Conservation (phyloP, 2,113 vertebrate genomes). For the Passer domesticus region DNA sequence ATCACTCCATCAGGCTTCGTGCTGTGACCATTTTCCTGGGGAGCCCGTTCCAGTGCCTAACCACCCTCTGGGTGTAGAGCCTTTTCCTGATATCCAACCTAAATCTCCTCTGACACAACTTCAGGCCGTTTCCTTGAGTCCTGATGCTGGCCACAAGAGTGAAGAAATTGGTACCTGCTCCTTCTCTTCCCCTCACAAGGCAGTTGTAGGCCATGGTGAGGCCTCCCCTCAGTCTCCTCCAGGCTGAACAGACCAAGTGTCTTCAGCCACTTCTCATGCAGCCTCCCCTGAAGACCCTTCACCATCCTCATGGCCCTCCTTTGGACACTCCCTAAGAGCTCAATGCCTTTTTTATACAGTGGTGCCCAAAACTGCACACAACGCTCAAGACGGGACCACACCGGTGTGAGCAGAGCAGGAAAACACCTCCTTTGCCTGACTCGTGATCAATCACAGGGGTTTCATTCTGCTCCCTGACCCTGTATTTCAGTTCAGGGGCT, state of each 20-base stretch:
- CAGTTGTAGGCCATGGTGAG: neutral
- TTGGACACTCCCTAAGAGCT: too few relatives aligned
- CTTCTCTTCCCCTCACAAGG: neutral
- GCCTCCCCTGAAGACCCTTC: neutral
- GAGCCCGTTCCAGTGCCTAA: neutral
- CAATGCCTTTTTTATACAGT: neutral
- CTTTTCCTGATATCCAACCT: neutral
- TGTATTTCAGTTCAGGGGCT: neutral
- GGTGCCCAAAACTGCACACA: neutral
- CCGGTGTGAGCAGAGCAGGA: neutral
- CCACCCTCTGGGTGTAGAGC: neutral
- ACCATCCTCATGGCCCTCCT: neutral
- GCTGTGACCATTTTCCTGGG: neutral
- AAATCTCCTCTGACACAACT: neutral
- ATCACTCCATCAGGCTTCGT: neutral
- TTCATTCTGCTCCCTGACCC: neutral
- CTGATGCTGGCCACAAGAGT: neutral
- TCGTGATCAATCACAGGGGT: neutral
- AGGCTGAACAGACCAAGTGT: neutral
- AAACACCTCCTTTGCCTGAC: neutral
- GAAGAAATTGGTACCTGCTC: neutral
- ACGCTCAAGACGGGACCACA: accelerated
- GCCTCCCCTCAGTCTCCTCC: neutral
- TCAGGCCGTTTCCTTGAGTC: neutral
- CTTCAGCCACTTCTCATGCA: neutral